phyloP scores from a whole-genome alignment of 2,113 vertebrate species.

The Poeciliopsis prolifica region DNA sequence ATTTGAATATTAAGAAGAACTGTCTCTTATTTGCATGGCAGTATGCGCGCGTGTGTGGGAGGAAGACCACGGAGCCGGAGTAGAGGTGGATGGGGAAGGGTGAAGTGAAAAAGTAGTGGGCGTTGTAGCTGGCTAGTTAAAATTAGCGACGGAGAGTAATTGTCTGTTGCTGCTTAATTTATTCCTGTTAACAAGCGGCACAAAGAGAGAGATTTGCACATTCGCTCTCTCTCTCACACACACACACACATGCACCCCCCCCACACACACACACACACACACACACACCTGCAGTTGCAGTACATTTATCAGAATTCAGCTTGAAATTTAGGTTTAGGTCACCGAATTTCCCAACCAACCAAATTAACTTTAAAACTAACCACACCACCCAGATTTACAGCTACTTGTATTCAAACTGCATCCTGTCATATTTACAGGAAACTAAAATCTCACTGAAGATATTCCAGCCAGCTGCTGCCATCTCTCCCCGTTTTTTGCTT shows the following conservation, averaged over 20 bases:
- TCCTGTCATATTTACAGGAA: not conserved
- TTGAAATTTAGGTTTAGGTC: constrained; percentile 17
- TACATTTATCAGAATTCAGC: constrained; percentile 24
- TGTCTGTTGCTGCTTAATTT: constrained; percentile 1
- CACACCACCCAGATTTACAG: not conserved
- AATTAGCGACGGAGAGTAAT: constrained; percentile 39
- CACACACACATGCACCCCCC: not conserved
- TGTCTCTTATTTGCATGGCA: constrained; percentile 66
- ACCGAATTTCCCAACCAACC: constrained; percentile 11
- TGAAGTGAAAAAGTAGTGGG: constrained; percentile 47
- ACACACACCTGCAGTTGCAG: constrained; percentile 5
- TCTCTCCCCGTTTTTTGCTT: constrained; percentile 4
- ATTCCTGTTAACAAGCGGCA: constrained; percentile 9
- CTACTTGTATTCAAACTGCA: not conserved
- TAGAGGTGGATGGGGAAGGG: constrained; percentile 42
- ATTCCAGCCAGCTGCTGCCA: not conserved
- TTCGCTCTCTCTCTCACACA: not conserved
- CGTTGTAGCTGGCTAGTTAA: constrained; percentile 43
- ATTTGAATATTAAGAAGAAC: constrained; percentile 62
- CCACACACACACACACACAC: not conserved
- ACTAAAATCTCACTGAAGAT: not conserved
- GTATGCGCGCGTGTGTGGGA: constrained; percentile 72
- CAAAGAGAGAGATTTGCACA: not conserved
- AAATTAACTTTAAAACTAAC: constrained; percentile 29
- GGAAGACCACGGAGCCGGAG: constrained; percentile 58